Evolutionary conservation across 2,888 invertebrate species (phyloP), one percentile per base, ranked within the genome.

Genomic region (Agonopterix alstromeriana): DNA sequence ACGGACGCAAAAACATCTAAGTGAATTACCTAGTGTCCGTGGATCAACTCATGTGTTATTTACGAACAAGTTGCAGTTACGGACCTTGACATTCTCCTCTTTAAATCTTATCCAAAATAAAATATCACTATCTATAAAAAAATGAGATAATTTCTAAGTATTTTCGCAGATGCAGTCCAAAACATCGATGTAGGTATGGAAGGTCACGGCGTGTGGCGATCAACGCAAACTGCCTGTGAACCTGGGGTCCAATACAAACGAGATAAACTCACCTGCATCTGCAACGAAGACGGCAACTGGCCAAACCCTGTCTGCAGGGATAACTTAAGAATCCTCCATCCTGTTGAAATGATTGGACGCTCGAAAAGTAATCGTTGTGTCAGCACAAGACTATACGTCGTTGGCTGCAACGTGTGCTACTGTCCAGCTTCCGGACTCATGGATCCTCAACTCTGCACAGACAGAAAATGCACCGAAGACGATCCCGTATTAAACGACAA

Each of bases 271-370:
- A 65, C 82, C 11, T 87, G 87, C 51, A 58, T 82, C 1, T 87
- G 87, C 57, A 65, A 55, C 12, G 77, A 77, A 43, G 70, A 79
- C n/a, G 86, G 85, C 2, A 55, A 49, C 36, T 87, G 87, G 87
- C 86, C 87, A 1, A 85, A 72, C 54, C 75, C 83, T 0, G 65
- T 78, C 42, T 87, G 87, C 57, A 67, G 81, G 42, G 83, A 84
- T 50, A 56, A 65, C 7, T 80, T 86, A 53, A 61, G 72, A 52
- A 54, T 82, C 8, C 70, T 87, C 0, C 72, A 84, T 27, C 12
- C 65, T 1, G 76, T 85, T 1, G 66, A 73, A 58, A 47, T 63
- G 0, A 58, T 72, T 1, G 27, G 5, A 27, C 5, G 7, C 27
- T 51, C 53, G 0, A 56, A 63, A 35, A 51, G 53, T 1, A 38